Conservation (phyloP, 2,113 vertebrate genomes). For the Tyto alba region DNA sequence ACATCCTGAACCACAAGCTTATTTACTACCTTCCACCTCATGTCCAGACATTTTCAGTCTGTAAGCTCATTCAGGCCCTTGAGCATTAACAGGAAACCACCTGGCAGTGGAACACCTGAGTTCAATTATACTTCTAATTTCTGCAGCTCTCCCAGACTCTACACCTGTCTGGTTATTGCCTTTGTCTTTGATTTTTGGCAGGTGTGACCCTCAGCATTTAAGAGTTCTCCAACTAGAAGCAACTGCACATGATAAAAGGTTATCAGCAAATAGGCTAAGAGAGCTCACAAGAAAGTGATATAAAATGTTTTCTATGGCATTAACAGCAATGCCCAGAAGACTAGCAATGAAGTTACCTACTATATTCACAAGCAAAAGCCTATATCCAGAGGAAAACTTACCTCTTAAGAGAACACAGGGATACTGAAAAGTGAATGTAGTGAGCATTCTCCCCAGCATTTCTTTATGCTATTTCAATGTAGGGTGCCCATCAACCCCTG, state of each 20-base stretch:
- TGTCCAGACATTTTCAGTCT: rapidly evolving
- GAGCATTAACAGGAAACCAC: neutral
- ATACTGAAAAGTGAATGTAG: rapidly evolving
- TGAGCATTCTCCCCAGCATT: rapidly evolving
- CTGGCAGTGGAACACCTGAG: rapidly evolving
- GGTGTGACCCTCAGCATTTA: neutral
- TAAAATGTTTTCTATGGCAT: neutral
- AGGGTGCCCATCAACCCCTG: neutral
- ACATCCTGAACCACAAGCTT: neutral
- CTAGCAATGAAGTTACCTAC: no score
- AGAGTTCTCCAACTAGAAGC: neutral
- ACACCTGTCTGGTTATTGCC: neutral
- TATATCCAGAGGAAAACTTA: neutral
- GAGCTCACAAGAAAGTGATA: neutral
- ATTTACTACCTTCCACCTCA: neutral
- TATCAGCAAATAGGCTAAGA: neutral
- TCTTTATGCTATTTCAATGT: rapidly evolving
- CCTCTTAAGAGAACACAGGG: neutral
- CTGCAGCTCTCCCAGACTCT: neutral
- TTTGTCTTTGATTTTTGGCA: neutral
- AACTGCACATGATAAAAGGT: neutral
- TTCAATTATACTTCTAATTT: neutral
- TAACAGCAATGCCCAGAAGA: neutral
- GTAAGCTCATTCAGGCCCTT: neutral
- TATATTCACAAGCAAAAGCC: neutral